Conservation (phyloP, 2,113 vertebrate genomes). For the Oncorhynchus masou region DNA sequence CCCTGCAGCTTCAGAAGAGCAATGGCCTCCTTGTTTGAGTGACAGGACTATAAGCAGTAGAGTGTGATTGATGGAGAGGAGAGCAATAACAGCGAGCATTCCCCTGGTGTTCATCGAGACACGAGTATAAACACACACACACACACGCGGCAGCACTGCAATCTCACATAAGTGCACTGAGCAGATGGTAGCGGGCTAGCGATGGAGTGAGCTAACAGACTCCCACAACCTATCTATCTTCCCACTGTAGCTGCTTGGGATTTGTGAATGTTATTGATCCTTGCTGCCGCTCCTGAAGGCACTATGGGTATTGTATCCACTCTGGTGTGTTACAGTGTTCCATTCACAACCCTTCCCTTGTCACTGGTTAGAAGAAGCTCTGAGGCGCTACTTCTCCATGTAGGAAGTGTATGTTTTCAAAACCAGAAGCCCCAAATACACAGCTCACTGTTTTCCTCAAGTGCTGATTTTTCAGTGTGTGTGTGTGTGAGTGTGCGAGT, state of each 20-base stretch:
- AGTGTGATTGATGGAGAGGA: conserved; percentile 40
- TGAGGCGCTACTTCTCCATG: no score
- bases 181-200: conserved; percentile 42
- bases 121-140: no score
- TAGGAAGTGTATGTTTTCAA: background rate
- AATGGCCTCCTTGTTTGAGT: background rate
- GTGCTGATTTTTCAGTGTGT: background rate
- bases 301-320: no score
- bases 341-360: no score
- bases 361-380: no score
- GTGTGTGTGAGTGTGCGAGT: background rate
- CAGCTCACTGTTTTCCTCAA: background rate
- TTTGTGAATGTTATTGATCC: background rate
- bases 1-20: background rate
- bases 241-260: conserved; percentile 20
- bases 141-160: conserved; percentile 26
- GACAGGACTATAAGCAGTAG: conserved; percentile 22
- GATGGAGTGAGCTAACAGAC: conserved; percentile 35
- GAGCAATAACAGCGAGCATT: conserved; percentile 24
- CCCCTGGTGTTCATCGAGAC: background rate
- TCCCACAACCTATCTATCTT: background rate
- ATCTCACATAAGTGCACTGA: conserved; percentile 31
- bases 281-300: no score
- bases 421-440: background rate
- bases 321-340: no score